Conservation (phyloP, 2,797 vertebrate genomes). For the Chloroceryle inda region DNA sequence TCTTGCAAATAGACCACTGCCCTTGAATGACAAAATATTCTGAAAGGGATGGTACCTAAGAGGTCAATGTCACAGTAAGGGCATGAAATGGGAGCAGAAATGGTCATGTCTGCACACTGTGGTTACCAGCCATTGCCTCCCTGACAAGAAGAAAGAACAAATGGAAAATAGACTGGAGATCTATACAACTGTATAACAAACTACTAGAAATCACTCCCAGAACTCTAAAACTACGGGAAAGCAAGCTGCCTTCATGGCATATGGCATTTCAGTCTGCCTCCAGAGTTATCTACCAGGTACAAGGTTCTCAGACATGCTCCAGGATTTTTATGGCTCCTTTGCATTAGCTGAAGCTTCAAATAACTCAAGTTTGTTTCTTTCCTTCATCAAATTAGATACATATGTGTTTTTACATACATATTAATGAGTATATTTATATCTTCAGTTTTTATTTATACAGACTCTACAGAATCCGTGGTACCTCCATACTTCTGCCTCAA, state of each 20-base stretch:
- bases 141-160: not conserved
- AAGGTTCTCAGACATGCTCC: not conserved
- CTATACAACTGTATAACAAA: not conserved
- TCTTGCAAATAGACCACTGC: not conserved
- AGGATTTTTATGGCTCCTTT: not conserved
- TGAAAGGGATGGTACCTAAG: not conserved
- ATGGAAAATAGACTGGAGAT: not conserved
- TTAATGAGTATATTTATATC: not conserved
- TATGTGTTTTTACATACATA: rapidly evolving
- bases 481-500: conserved; percentile 9
- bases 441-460: conserved; percentile 32
- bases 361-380: not conserved
- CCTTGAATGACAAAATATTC: not conserved
- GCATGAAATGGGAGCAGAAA: not conserved
- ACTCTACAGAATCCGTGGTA: not conserved
- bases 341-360: not conserved
- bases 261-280: not conserved
- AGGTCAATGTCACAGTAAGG: not conserved
- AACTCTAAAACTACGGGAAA: not conserved
- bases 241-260: not conserved
- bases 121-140: not conserved
- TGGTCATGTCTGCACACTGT: not conserved
- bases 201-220: not conserved
- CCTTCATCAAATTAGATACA: not conserved
- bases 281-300: not conserved